phyloP scores from a whole-genome alignment of 2,113 vertebrate genomes.

The Lasiurus borealis region DNA sequence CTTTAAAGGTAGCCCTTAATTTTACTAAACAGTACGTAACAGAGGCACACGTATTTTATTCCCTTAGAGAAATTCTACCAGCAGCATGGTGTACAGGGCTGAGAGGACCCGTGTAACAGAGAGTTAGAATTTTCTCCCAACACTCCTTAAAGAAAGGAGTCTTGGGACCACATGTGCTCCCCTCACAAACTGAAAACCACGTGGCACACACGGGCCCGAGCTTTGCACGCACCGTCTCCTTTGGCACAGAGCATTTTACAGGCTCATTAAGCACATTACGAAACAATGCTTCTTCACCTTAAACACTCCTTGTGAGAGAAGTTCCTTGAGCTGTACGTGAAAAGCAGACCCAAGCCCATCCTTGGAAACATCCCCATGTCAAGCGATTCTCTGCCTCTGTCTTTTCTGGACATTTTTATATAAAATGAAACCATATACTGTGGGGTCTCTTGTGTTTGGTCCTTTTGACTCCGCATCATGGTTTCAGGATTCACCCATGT shows the following conservation, averaged over 20 bases:
- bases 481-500: neutral
- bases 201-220: accelerated
- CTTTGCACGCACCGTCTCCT: neutral
- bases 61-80: neutral
- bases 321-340: accelerated
- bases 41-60: accelerated
- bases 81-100: neutral
- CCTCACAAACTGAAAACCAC: accelerated
- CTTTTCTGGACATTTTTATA: neutral
- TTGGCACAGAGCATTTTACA: accelerated
- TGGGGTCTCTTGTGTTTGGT: accelerated
- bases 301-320: accelerated
- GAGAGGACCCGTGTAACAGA: no score
- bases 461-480: accelerated
- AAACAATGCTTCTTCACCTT: neutral
- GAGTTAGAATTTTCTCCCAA: neutral
- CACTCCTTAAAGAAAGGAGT: no score
- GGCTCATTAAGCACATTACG: neutral
- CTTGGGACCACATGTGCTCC: accelerated
- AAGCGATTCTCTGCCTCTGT: neutral
- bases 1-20: no score
- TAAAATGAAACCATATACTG: accelerated
- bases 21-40: accelerated
- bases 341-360: neutral
- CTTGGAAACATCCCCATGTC: accelerated